Evolutionary conservation across 2,888 invertebrate genomes (phyloP).

Genomic region (Ecliptopera silaceata): DNA sequence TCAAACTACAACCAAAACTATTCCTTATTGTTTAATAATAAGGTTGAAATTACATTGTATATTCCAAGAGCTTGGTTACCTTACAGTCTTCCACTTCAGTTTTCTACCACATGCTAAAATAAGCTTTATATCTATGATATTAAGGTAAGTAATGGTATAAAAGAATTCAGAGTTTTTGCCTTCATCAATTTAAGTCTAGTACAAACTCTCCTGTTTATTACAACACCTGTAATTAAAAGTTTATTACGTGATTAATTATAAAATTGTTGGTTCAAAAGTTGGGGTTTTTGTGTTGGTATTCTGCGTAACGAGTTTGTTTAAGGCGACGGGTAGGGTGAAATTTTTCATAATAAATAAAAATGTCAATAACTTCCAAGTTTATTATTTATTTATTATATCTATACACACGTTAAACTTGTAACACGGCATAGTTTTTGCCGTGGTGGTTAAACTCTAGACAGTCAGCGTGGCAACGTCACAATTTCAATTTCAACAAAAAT

Average conservation of each 20-base stretch:
- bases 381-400: too few species aligned
- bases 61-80: background rate
- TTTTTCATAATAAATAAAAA: too few species aligned
- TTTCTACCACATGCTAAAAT: background rate
- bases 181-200: conserved; percentile 17
- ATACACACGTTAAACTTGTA: too few species aligned
- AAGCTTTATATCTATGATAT: background rate
- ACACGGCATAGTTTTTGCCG: too few species aligned
- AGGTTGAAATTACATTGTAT: background rate
- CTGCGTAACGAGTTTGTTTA: background rate
- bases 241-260: conserved; percentile 10
- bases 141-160: background rate
- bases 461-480: too few species aligned
- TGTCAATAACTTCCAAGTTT: too few species aligned
- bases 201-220: conserved; percentile 12
- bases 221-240: conserved; percentile 20
- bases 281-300: background rate
- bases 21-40: background rate
- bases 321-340: too few species aligned
- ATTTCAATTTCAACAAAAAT: too few species aligned
- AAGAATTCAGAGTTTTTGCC: background rate
- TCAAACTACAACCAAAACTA: background rate
- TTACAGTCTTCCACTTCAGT: background rate
- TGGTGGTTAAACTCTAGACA: too few species aligned
- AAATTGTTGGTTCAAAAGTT: background rate